phyloP scores from a whole-genome alignment of 2,113 vertebrate genomes.

The Oncorhynchus gorbuscha region DNA sequence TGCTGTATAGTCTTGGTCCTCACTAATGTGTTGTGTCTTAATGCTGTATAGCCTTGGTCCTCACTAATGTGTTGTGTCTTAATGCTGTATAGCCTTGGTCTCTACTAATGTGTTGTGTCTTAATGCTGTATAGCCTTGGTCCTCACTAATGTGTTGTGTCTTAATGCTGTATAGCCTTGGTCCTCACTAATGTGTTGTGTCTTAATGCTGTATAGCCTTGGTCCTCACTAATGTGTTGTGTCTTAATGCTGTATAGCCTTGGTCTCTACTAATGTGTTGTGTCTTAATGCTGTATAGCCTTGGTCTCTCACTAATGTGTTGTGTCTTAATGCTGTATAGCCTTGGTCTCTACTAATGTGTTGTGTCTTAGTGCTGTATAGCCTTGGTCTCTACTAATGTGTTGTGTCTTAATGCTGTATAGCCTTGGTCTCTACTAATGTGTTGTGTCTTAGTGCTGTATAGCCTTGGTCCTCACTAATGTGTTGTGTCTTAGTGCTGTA shows the following conservation, averaged over 20 bases:
- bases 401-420: background rate
- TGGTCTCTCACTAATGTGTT: too few species aligned
- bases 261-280: background rate
- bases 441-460: background rate
- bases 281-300: background rate
- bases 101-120: too few species aligned
- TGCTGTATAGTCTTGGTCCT: too few species aligned
- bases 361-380: background rate
- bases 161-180: background rate
- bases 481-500: too few species aligned
- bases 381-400: too few species aligned
- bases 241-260: background rate
- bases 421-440: background rate
- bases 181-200: accelerated
- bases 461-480: too few species aligned
- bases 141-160: background rate
- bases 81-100: too few species aligned
- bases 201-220: background rate
- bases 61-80: too few species aligned
- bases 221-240: background rate
- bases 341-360: background rate
- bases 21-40: too few species aligned
- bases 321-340: background rate
- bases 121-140: background rate
- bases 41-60: too few species aligned